Evolutionary conservation across 2,888 invertebrate species (phyloP).

Genomic region (Chelonus formosanus): DNA sequence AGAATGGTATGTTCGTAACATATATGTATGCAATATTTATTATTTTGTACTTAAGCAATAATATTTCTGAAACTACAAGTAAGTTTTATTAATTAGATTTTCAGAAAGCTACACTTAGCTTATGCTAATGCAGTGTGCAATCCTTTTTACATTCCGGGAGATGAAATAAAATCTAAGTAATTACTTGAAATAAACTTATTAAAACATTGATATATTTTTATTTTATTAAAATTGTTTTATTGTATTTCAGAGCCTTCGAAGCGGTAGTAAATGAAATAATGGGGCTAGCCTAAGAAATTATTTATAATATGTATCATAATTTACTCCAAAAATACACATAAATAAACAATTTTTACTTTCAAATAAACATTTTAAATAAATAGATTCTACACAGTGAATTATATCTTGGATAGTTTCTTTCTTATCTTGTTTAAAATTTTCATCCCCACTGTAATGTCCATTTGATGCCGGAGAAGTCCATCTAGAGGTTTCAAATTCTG

Average conservation of each 20-base stretch:
- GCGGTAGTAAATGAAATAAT: conserved; percentile 58
- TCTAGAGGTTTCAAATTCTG: too few species aligned
- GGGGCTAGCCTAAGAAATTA: conserved; percentile 43
- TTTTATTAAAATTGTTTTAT: conserved; percentile 26
- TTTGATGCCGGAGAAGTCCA: too few species aligned
- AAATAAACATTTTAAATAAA: neutral
- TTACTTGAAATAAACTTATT: conserved; percentile 4
- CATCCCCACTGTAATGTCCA: too few species aligned
- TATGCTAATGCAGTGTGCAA: conserved; percentile 96
- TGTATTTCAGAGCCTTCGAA: conserved; percentile 55
- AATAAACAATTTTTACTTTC: neutral
- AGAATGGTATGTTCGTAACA: conserved; percentile 74
- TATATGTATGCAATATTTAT: neutral
- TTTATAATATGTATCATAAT: neutral
- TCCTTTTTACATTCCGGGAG: conserved; percentile 95
- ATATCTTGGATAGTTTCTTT: too few species aligned
- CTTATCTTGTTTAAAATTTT: too few species aligned
- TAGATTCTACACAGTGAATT: too few species aligned
- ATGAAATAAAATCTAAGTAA: conserved; percentile 87
- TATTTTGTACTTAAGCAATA: neutral
- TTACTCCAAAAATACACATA: neutral
- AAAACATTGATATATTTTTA: too few species aligned
- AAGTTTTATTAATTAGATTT: conserved; percentile 70
- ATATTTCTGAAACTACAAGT: neutral
- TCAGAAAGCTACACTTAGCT: conserved; percentile 87